Evolutionary conservation across 2,113 vertebrate genomes (phyloP), one percentile per base, ranked within the genome.

Genomic region (Scomber japonicus): DNA sequence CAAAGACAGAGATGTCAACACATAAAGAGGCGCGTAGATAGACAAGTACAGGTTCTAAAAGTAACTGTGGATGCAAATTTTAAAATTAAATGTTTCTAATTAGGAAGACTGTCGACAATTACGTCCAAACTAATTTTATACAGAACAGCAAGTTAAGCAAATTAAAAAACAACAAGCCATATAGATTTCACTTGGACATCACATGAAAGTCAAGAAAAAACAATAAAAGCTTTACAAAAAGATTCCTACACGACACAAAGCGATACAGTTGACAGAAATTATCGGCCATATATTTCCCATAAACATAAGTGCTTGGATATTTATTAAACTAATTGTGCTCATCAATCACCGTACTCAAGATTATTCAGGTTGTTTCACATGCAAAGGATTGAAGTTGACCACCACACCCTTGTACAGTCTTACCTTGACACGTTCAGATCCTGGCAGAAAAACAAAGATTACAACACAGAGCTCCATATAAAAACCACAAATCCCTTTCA

Each of bases 361-460:
- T 82, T 82, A 83, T 49, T 72, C 71, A 88, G 77, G 71, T 74
- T 83, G 21, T 76, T 83, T 89, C 59, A 86, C 92, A 92, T 92
- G 92, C 93, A 94, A 75, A 88, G 21, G 77, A 80, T 68, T 64
- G 57, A 40, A 40, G 35, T 40, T 10, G 35, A 89, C 80, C 88
- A 90, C 70, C 86, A 84, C 88, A 86, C 89, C 79, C 75, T 65
- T 12, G 51, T 45, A 75, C 82, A 60, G 79, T 84, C 94, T 95
- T 94, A 95, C 94, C 94, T 94, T 83, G 40, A 63, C 73, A 70
- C 50, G 70, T 82, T 94, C 92, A 53, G 89, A 77, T 83, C 92
- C 94, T 95, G 93, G 78, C 83, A 93, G 82, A 91, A 61, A 88
- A 85, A 92, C 79, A 93, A 79, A 92, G 87, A 90, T 93, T 89